A percentile compares a stretch with the other conserved stretches of the same genome.
Evolutionary conservation across 2,113 vertebrate species (phyloP).

Genomic region (Delphinapterus leucas): DNA sequence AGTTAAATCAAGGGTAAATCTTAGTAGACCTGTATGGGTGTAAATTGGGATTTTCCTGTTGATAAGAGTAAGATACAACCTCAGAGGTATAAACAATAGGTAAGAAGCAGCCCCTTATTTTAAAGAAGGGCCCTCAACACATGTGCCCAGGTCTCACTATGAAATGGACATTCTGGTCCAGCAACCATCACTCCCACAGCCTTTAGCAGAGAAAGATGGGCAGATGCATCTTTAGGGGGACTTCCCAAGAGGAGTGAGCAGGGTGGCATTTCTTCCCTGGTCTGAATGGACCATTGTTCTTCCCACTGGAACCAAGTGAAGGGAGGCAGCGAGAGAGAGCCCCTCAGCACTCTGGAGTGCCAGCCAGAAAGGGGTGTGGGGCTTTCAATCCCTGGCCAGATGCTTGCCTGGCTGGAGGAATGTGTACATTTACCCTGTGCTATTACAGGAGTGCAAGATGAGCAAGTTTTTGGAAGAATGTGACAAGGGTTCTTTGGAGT

Average conservation of each 20-base stretch:
- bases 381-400: background rate
- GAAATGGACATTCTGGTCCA: background rate
- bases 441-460: background rate
- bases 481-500: background rate
- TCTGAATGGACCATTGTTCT: background rate
- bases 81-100: background rate
- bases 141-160: background rate
- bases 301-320: background rate
- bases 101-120: background rate
- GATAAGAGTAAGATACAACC: background rate
- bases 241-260: background rate
- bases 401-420: background rate
- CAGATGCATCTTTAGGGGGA: background rate
- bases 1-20: background rate
- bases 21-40: background rate
- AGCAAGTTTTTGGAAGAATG: background rate
- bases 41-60: background rate
- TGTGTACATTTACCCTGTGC: background rate
- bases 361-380: background rate
- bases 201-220: background rate
- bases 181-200: background rate
- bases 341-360: background rate
- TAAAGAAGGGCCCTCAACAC: background rate
- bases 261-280: background rate
- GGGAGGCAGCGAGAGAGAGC: background rate